Base-by-base conservation (phyloP, 1,140 invertebrate genomes). In the Lordiphosa mommai region DNA sequence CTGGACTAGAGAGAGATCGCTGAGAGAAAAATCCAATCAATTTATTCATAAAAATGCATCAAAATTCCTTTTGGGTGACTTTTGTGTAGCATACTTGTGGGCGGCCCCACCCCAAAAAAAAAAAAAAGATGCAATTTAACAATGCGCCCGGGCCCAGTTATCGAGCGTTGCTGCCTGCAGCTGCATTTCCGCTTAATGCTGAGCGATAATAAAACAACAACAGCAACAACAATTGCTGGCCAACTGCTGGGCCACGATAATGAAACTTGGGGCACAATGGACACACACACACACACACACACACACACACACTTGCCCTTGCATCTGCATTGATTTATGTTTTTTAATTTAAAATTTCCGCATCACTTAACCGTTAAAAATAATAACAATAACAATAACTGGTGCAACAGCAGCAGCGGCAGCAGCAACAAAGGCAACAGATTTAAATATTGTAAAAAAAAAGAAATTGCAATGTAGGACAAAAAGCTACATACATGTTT, bases 301-400 rank as follows among this genome's bases (percentile, higher is more conserved):
- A 27, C 29, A 10, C 34, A 43, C 27, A 23, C 17, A 32, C 17
- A 51, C 7, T 8, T 7, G 9, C 41, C n/a, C 3, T 33, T 34
- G 32, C 65, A 70, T 50, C 38, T 67, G 79, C 77, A 87, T 87
- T 88, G 86, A 88, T 88, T 88, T 88, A 88, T 88, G 86, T 88
- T 87, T 88, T 87, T 88, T 88, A 88, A 88, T 88, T 88, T 87
- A 86, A 88, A 88, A 88, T 88, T 88, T 88, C 86, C 86, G 86
- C 80, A 70, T 88, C 80, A 88, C 79, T 86, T 86, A 86, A 86
- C 77, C 69, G 79, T 76, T 84, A 84, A 84, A 84, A 82, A 77
- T 84, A 82, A 84, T 84, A 74, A n/a, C n/a, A n/a, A 72, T 68
- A 79, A 85, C 56, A 84, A 67, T 17, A 68, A 65, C 27, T 64